These are phyloP conservation scores for Napeogenes sylphis DNA, from an alignment of 2,888 invertebrate genomes.

Conservation along the genomic window DNA sequence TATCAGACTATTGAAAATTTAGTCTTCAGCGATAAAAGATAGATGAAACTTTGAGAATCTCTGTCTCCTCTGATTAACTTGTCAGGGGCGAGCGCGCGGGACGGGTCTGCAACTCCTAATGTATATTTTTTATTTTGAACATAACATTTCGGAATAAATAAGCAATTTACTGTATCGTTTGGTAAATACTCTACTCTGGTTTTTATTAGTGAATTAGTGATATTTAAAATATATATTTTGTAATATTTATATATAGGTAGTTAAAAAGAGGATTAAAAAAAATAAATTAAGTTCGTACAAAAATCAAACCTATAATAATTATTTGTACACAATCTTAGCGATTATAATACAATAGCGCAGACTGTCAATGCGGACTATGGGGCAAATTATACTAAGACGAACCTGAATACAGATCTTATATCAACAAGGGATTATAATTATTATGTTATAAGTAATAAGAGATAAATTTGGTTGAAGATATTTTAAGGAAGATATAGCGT, in stretches of 20 bases:
- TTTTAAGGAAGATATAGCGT: constrained; percentile 22
- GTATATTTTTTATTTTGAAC: constrained; percentile 56
- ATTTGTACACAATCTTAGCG: constrained; percentile 16
- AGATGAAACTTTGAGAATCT: constrained; percentile 48
- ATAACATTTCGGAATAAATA: constrained; percentile 27
- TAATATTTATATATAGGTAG: too few relatives aligned
- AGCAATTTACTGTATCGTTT: not conserved
- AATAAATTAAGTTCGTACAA: not conserved
- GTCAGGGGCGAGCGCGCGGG: constrained; percentile 45
- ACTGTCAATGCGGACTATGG: constrained; percentile 15
- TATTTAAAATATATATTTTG: too few relatives aligned
- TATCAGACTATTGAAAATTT: too few relatives aligned
- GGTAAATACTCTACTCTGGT: too few relatives aligned
- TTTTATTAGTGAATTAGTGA: too few relatives aligned
- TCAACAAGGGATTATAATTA: not conserved
- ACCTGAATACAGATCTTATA: not conserved
- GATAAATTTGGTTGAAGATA: constrained; percentile 1
- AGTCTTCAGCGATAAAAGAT: too few relatives aligned
- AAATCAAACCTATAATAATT: constrained; percentile 8
- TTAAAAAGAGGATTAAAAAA: too few relatives aligned
- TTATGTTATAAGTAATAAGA: not conserved
- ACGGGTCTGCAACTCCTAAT: constrained; percentile 48
- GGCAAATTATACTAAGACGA: constrained; percentile 19
- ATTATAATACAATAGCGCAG: constrained; percentile 40
- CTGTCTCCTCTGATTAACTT: constrained; percentile 69